phyloP scores from a whole-genome alignment of 2,797 vertebrate genomes.

The Diceros bicornis region DNA sequence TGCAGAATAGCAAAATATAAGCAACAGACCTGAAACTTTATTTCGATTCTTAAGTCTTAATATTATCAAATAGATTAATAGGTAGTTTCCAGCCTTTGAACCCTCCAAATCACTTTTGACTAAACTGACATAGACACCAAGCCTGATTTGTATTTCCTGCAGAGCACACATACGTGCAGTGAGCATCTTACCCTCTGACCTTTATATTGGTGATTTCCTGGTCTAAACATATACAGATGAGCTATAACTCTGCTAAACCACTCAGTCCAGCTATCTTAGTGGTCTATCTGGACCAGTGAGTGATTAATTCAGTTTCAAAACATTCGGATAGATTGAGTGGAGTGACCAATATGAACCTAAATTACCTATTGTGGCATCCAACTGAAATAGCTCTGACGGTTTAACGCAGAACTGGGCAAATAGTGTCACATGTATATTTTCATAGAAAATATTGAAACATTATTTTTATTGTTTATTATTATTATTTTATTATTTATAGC shows the following conservation, averaged over 20 bases:
- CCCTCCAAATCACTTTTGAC: neutral
- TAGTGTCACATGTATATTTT: neutral
- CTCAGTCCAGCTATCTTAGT: neutral
- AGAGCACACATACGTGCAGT: neutral
- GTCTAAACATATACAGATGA: constrained; percentile 17
- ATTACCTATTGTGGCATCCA: neutral
- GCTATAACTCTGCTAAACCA: neutral
- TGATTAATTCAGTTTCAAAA: constrained; percentile 35
- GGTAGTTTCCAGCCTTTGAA: neutral
- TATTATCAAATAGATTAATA: neutral
- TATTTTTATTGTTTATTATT: neutral
- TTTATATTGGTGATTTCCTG: neutral
- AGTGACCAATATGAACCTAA: neutral
- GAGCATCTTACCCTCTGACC: neutral
- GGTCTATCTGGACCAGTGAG: neutral
- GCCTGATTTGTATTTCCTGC: neutral
- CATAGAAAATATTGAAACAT: neutral
- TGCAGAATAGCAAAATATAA: neutral
- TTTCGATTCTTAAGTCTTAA: neutral
- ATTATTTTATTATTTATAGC: no score
- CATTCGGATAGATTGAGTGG: neutral
- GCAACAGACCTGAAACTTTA: neutral
- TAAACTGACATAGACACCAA: neutral
- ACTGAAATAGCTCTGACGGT: neutral
- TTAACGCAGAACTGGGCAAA: neutral